Base-by-base conservation (phyloP, 2,888 invertebrate genomes). In the Idaea biselata region DNA sequence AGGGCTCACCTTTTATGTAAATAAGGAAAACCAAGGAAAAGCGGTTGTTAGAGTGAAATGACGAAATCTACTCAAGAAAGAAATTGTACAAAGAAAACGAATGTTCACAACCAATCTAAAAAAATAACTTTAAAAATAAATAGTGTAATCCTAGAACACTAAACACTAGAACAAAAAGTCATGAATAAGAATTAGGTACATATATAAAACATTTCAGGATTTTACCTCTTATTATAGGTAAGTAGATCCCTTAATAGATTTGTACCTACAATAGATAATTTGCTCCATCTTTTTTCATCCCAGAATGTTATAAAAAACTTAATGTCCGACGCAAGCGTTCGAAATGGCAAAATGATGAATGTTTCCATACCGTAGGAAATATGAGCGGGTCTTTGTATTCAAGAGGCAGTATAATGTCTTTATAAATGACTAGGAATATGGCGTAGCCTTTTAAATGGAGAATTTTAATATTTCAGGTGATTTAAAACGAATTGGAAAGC, bases 401-500 rank as follows among this genome's bases (percentile, higher is more conserved):
- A 56, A 56, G 17, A 18, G 17, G 56, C 17, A 18, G 11, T 16
- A 18, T 16, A 17, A 18, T 56, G 16, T 55, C 16, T 17, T 16
- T 17, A 55, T 17, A 55, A 55, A n/a, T 17, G n/a, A 17, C 16
- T 55, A 17, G 17, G 17, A n/a, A 55, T 55, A 55, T 55, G n/a
- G 55, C n/a, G 17, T 17, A 55, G 55, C 55, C 17, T 55, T 55
- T 55, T 55, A 55, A 14, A 14, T 44, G 16, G 16, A 55, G 55
- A 55, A 55, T 16, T 55, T 17, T 44, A 11, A 44, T 44, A 44
- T 44, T 14, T 14, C 44, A 11, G 44, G 44, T 63, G 60, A 55
- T 63, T 60, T 60, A 61, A 63, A 65, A 65, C 59, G 63, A 63
- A 66, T 65, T 63, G 65, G 63, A 61, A 66, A 63, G 63, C 61